Conservation (phyloP, 2,797 vertebrate genomes). For the Mus spretus region DNA sequence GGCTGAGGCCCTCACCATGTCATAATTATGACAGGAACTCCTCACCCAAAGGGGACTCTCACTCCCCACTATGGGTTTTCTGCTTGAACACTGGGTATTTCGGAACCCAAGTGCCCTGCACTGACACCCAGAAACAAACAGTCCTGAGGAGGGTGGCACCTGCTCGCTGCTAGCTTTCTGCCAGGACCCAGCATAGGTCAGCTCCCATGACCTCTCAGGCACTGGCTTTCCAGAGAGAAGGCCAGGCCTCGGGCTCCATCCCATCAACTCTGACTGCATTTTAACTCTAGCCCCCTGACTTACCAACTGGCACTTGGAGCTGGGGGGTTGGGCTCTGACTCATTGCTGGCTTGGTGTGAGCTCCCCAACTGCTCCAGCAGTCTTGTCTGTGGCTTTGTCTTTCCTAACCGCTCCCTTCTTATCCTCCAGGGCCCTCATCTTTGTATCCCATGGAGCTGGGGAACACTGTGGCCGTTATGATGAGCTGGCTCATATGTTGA, state of each 20-base stretch:
- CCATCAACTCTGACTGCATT: neutral
- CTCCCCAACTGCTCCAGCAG: neutral
- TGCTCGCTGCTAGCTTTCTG: neutral
- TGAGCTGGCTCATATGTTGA: slow-evolving; percentile 94
- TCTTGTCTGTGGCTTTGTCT: neutral
- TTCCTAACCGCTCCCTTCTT: neutral
- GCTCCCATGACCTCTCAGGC: neutral
- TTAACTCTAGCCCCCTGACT: too few relatives aligned
- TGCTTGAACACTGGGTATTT: neutral
- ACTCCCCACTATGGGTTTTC: neutral
- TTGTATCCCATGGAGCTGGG: slow-evolving; percentile 95
- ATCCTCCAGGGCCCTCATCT: slow-evolving; percentile 93
- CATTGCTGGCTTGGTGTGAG: neutral
- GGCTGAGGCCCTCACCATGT: neutral
- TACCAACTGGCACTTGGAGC: neutral
- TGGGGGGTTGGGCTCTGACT: neutral
- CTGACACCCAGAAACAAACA: neutral
- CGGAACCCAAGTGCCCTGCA: neutral
- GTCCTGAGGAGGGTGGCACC: neutral
- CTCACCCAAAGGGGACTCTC: neutral
- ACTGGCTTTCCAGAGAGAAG: neutral
- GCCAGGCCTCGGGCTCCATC: neutral
- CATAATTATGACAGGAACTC: neutral
- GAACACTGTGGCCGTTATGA: slow-evolving; percentile 96
- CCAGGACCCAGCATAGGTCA: neutral